Conservation (phyloP, 2,888 invertebrate genomes). For the Microctonus hyperodae region DNA sequence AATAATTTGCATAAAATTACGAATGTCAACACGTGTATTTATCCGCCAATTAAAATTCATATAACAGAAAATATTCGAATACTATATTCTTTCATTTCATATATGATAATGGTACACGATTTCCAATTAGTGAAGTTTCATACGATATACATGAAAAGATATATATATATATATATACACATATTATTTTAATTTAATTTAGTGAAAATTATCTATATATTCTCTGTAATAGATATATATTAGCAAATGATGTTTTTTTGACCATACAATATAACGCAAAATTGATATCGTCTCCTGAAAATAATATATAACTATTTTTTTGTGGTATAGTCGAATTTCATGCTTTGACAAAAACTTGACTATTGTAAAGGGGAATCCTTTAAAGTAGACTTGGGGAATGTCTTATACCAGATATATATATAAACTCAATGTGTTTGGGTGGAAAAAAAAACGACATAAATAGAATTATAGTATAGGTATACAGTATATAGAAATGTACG, state of each 20-base stretch:
- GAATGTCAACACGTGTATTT: neutral
- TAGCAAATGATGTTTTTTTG: no score
- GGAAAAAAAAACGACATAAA: no score
- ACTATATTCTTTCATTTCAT: neutral
- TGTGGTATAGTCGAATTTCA: conserved; percentile 20
- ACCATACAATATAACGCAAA: neutral
- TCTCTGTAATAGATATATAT: no score
- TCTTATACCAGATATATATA: conserved; percentile 21
- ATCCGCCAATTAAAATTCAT: neutral
- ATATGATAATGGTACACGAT: neutral
- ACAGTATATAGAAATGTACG: neutral
- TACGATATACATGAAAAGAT: no score
- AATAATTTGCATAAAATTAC: neutral
- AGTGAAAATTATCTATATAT: no score
- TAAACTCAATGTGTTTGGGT: neutral
- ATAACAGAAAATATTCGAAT: neutral
- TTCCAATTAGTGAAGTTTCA: no score
- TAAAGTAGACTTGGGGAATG: conserved; percentile 13
- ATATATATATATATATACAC: no score
- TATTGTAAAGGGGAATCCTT: neutral
- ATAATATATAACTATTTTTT: neutral
- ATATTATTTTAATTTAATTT: no score
- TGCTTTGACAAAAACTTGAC: conserved; percentile 6
- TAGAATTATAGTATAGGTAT: neutral
- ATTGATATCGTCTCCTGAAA: neutral